Base-by-base conservation (phyloP, 2,113 vertebrate species). In the Indicator maculatus region DNA sequence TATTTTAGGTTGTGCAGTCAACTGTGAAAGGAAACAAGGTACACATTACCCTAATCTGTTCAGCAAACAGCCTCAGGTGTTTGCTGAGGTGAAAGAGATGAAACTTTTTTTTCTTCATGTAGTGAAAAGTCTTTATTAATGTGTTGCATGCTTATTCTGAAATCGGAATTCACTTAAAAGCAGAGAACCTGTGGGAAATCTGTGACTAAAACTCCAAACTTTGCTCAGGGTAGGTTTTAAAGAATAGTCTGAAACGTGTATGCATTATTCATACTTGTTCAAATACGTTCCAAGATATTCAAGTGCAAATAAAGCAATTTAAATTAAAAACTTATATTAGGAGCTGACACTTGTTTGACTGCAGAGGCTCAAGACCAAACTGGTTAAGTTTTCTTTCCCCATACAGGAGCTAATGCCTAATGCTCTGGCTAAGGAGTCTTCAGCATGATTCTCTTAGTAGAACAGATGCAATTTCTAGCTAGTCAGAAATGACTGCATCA, bases 1-100 rank as follows among this genome's bases (percentile, higher is more conserved):
- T 45, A 98, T 99, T 95, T 96, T 99, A 89, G 99, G 99, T 26
- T 99, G 99, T 96, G 99, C 99, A 5, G 98, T 99, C 81, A 99
- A 98, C 94, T 99, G 99, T 97, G 99, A 99, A 91, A 98, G 96
- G 93, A 99, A 99, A 95, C 99, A 99, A 98, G 99, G 99, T 99
- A 94, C 10, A 31, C 16, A 11, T 28, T 73, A 3, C 59, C 64
- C 75, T 63, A 38, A 76, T 71, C 47, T 58, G 16, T 19, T 74
- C 65, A 88, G 5, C 38, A 44, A 26, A 45, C 33, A 86, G 59
- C 28, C 28, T 60, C 27, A 33, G 63, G 59, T 73, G 70, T 31
- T 50, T 41, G 63, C 24, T 45, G 70, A 31, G 36, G 36, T 75
- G 23, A 31, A 75, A 91, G 55, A 65, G 18, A 23, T 66, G 7